These are phyloP conservation scores for Esperia sulphurella DNA, from an alignment of 2,888 invertebrate genomes.

Conservation along the genomic window DNA sequence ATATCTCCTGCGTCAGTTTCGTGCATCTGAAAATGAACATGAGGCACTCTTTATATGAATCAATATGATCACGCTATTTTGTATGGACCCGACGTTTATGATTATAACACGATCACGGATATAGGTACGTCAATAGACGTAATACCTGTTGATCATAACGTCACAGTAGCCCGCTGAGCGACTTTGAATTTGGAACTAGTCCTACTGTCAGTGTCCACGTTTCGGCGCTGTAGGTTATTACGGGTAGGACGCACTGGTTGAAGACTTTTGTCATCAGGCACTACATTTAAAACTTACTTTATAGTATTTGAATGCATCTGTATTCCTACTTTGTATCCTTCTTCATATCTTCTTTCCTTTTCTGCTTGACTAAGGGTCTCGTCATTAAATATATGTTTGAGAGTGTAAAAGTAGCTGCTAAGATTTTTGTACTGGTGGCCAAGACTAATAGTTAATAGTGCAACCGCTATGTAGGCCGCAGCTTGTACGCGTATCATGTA, in stretches of 20 bases:
- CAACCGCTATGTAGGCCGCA: constrained; percentile 22
- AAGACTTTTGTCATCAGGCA: too few species aligned
- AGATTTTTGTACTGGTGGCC: constrained; percentile 44
- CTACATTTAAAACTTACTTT: constrained; percentile 30
- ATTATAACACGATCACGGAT: too few species aligned
- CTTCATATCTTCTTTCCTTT: constrained; percentile 38
- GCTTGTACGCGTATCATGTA: constrained; percentile 21
- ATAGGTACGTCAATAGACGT: too few species aligned
- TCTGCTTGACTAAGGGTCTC: constrained; percentile 25
- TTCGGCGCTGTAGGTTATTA: too few species aligned
- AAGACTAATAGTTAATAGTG: constrained; percentile 26
- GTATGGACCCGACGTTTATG: too few species aligned
- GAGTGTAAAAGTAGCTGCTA: constrained; percentile 40
- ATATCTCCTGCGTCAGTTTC: constrained; percentile 24
- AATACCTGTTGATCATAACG: too few species aligned
- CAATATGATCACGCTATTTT: too few species aligned
- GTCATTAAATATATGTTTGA: constrained; percentile 34
- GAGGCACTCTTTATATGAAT: too few species aligned
- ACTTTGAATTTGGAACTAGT: too few species aligned
- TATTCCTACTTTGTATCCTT: constrained; percentile 41
- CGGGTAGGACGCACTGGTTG: too few species aligned
- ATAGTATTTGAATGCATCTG: constrained; percentile 41
- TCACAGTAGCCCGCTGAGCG: too few species aligned
- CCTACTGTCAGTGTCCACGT: too few species aligned
- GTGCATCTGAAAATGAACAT: constrained; percentile 15